These are phyloP conservation scores for Eurytoma californica DNA, from an alignment of 2,888 invertebrate species.

Conservation along the genomic window DNA sequence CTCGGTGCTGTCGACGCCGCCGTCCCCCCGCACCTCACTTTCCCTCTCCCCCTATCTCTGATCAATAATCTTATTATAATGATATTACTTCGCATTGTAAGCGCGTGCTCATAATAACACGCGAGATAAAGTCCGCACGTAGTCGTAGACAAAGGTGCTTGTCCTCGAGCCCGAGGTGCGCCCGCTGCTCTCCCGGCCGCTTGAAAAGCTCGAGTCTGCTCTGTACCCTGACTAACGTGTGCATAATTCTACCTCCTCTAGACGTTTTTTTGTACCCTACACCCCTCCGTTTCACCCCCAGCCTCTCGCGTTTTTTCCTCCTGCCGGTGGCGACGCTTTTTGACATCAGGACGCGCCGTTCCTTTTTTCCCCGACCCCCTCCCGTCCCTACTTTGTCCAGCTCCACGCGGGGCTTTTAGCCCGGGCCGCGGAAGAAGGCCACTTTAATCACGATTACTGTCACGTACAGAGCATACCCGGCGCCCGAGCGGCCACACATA, in stretches of 20 bases:
- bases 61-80: constrained; percentile 4
- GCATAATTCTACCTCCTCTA: constrained; percentile 54
- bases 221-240: constrained; percentile 71
- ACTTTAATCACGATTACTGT: constrained; percentile 63
- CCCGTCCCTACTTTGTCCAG: background rate
- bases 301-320: background rate
- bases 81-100: background rate
- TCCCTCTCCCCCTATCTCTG: background rate
- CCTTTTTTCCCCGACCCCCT: background rate
- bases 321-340: constrained; percentile 36
- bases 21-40: background rate
- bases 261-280: constrained; percentile 7
- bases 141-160: constrained; percentile 70
- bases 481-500: constrained; percentile 64
- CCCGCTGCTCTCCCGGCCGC: constrained; percentile 55
- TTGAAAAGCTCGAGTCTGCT: constrained; percentile 70
- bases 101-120: constrained; percentile 5
- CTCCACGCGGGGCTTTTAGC: constrained; percentile 35
- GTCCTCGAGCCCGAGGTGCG: constrained; percentile 75
- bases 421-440: constrained; percentile 55
- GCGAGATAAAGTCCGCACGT: constrained; percentile 59
- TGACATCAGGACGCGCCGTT: constrained; percentile 25
- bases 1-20: background rate
- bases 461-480: constrained; percentile 74
- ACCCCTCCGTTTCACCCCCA: constrained; percentile 11